Percentiles rank a stretch among this genome's conserved stretches.
Conservation (phyloP, 2,113 vertebrate species). For the Nycticorax nycticorax region DNA sequence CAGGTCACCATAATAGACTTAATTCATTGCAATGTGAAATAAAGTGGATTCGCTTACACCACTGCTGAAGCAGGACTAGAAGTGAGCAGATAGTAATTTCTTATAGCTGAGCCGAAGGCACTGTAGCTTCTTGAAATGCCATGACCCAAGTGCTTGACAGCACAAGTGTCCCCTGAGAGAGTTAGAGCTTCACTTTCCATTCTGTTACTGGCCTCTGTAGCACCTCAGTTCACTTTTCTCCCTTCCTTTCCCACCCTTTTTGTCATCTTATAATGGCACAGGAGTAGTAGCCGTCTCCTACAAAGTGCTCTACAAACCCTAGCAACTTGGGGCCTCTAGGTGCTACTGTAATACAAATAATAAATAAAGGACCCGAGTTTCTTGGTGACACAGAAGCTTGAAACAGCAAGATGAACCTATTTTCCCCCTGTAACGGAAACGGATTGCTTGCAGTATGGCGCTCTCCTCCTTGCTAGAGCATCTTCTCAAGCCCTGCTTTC, state of each 20-base stretch:
- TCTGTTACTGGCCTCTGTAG: background rate
- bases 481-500: background rate
- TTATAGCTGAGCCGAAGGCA: background rate
- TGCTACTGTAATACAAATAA: constrained; percentile 44
- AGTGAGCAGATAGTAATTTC: background rate
- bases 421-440: accelerated
- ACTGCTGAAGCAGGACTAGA: background rate
- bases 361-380: background rate
- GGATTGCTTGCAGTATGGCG: background rate
- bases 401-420: background rate
- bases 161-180: background rate
- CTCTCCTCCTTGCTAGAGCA: background rate
- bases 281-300: background rate
- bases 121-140: background rate
- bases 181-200: background rate
- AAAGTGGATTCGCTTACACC: background rate
- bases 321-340: constrained; percentile 18
- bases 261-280: background rate
- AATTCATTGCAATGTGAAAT: background rate
- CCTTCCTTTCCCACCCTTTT: background rate
- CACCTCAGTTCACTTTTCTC: background rate
- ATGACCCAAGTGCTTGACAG: background rate
- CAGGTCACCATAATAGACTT: background rate
- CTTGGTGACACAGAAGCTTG: background rate
- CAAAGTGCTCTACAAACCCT: background rate